Percentiles rank a stretch among this genome's conserved stretches.
Evolutionary conservation across 2,797 vertebrate species (phyloP).

Genomic region (Buphagus erythrorhynchus): DNA sequence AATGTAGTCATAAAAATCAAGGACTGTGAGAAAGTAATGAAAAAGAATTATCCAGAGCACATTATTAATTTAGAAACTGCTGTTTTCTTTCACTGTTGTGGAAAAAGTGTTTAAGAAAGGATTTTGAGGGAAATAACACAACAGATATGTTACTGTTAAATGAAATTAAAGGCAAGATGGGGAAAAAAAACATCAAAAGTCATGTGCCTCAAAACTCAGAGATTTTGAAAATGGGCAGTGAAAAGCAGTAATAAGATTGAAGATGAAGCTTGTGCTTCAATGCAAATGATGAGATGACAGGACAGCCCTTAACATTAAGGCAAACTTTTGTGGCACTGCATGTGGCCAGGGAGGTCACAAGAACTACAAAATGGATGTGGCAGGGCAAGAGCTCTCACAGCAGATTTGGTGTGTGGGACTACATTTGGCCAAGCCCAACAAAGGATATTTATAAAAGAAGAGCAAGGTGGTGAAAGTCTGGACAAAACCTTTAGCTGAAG

Average conservation of each 20-base stretch:
- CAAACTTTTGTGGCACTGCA: not conserved
- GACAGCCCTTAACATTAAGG: not conserved
- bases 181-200: not conserved
- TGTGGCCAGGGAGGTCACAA: not conserved
- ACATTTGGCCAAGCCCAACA: not conserved
- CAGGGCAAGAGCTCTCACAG: not conserved
- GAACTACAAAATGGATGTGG: not conserved
- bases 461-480: not conserved
- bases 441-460: not conserved
- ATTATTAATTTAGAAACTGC: not conserved
- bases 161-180: not conserved
- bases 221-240: not conserved
- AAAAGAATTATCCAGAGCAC: not conserved
- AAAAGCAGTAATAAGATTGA: not conserved
- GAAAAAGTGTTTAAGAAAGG: not conserved
- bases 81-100: not conserved
- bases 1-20: not conserved
- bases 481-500: not conserved
- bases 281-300: not conserved
- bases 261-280: not conserved
- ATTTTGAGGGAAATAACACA: not conserved
- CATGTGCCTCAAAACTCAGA: not conserved
- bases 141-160: not conserved
- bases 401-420: not conserved
- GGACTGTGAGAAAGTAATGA: not conserved